Base-by-base conservation (phyloP, 2,113 vertebrate species). In the Silurus meridionalis region DNA sequence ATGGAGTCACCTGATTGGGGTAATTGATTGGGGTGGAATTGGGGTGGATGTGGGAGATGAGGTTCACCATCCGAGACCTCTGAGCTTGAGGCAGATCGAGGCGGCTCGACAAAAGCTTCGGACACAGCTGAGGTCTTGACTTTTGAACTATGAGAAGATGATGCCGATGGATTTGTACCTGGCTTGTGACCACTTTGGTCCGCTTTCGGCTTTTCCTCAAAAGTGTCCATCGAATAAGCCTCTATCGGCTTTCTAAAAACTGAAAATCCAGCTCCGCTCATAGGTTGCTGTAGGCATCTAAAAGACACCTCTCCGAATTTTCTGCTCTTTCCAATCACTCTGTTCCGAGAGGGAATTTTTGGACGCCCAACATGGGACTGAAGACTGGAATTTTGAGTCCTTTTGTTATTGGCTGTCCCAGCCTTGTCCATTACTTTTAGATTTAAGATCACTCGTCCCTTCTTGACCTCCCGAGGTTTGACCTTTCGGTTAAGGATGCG, bases 401-500 rank as follows among this genome's bases (percentile, higher is more conserved):
- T 93, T 92, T 25, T 93, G 80, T 87, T 86, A 21, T 91, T 89
- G 0, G 87, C 81, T 0, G 83, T 61, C 0, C 90, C 95, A 3
- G 95, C 92, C 93, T 99, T 99, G 94, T 99, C 97, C 11, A 98
- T 96, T 82, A 99, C 97, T 92, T 99, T 99, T 89, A 99, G 94
- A 89, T 99, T 99, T 87, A 99, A 96, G 92, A 99, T 99, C 90
- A 99, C 98, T 77, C 98, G 96, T 75, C 95, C 97, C 64, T 97
- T 95, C 89, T 99, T 99, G 85, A 97, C 97, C 92, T 99, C 97
- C 0, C 98, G 95, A 0, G 97, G 98, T 91, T 99, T 99, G 85
- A 97, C 98, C 89, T 98, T 96, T 3, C 98, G 97, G 87, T 99
- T 99, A 87, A 99, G 97, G 92, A 99, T 99, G 80, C 98, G 97